Base-by-base conservation (phyloP, 2,888 invertebrate species). In the Elmis aenea region DNA sequence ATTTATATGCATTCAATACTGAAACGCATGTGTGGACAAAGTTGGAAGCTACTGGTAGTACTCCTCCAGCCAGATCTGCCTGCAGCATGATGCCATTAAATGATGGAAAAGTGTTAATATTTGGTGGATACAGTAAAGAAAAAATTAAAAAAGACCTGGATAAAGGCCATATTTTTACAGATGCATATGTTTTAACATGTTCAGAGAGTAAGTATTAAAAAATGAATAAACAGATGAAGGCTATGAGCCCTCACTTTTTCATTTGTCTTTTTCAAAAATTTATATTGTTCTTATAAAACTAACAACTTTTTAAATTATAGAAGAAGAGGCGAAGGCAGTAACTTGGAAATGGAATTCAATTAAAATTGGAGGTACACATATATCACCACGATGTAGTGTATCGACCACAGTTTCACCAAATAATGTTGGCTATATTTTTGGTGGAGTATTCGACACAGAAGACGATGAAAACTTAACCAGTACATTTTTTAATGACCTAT, bases 371-470 rank as follows among this genome's bases (percentile, higher is more conserved):
- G 85, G 86, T 1, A 62, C 68, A 26, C 71, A 71, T 37, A 77
- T 85, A 3, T 72, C 77, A 3, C 77, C 83, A 0, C 71, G 84
- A 55, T 77, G 84, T 54, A 81, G 85, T 9, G 79, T 87, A 55
- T 79, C 84, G 5, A 70, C 78, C 40, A 74, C 83, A 4, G 67
- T 72, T 28, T 70, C 77, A 22, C 72, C 79, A 11, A 80, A 76
- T 48, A 77, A 77, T 27, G 73, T 76, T 33, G 86, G 83, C 0
- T 85, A 87, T 54, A 76, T 85, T 40, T 95, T 90, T 63, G 94
- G 94, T 0, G 94, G 94, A 1, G 86, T 93, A 6, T 75, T 79
- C 70, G 93, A 93, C 54, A 74, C 81, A 31, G 84, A 89, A 59
- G 85, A 88, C 57, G 81, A 85, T 31, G 64, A 66, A 44, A 49